phyloP scores from a whole-genome alignment of 2,797 vertebrate genomes.

The Ctenopoma kingsleyae region DNA sequence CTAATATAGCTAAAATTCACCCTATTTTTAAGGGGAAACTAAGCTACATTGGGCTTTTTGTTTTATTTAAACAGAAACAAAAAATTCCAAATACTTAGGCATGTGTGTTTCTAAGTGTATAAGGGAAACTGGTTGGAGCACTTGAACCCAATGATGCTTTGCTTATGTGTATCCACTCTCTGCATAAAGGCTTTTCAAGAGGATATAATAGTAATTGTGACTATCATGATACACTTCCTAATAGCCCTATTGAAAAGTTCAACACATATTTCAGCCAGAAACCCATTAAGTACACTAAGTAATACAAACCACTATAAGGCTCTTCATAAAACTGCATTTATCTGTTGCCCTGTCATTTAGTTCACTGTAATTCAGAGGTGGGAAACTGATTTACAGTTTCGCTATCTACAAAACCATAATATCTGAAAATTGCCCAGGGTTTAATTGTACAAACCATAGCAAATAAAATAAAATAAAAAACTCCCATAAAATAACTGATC shows the following conservation, averaged over 20 bases:
- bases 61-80: neutral
- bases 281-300: slow-evolving; percentile 66
- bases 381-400: slow-evolving; percentile 32
- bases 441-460: neutral
- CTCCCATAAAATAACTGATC: neutral
- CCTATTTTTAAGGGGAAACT: too few relatives aligned
- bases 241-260: slow-evolving; percentile 68
- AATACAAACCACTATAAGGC: slow-evolving; percentile 63
- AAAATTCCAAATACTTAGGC: neutral
- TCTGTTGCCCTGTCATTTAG: slow-evolving; percentile 23
- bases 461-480: neutral
- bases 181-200: slow-evolving; percentile 47
- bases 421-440: neutral
- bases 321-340: slow-evolving; percentile 61
- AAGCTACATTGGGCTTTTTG: too few relatives aligned
- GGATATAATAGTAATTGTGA: slow-evolving; percentile 58
- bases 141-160: slow-evolving; percentile 53
- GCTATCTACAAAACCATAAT: slow-evolving; percentile 4
- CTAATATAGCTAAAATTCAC: too few relatives aligned
- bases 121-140: slow-evolving; percentile 34
- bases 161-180: slow-evolving; percentile 37
- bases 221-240: slow-evolving; percentile 67
- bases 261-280: slow-evolving; percentile 65
- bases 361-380: slow-evolving; percentile 21
- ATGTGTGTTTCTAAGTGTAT: slow-evolving; percentile 35